These are phyloP conservation scores for Coenonympha arcania DNA, from an alignment of 2,888 invertebrate species.

Conservation along the genomic window DNA sequence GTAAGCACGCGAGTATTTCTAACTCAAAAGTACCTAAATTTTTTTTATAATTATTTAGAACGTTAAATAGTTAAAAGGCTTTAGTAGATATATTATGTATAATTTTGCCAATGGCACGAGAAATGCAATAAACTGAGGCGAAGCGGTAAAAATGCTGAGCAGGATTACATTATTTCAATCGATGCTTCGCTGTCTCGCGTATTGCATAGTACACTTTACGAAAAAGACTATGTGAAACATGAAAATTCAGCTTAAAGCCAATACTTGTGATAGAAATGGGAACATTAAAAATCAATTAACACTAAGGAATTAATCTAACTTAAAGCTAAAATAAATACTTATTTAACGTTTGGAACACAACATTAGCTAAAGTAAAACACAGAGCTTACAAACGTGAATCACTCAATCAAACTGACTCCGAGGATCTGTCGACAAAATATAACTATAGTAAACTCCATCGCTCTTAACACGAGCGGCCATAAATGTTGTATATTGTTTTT, in stretches of 20 bases:
- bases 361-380: slow-evolving; percentile 1
- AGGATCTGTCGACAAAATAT: too few relatives aligned
- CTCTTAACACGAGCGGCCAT: too few relatives aligned
- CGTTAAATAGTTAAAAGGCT: not conserved
- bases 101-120: not conserved
- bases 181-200: not conserved
- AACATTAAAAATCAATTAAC: not conserved
- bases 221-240: not conserved
- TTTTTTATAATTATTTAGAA: too few relatives aligned
- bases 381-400: not conserved
- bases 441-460: too few relatives aligned
- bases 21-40: too few relatives aligned
- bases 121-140: not conserved
- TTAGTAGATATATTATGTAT: not conserved
- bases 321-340: slow-evolving; percentile 64
- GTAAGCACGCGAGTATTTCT: too few relatives aligned
- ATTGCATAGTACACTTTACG: not conserved
- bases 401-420: too few relatives aligned
- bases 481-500: too few relatives aligned
- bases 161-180: too few relatives aligned
- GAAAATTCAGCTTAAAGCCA: not conserved
- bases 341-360: slow-evolving; percentile 49
- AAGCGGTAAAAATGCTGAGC: not conserved
- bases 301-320: slow-evolving; percentile 28
- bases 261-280: not conserved